Conservation (phyloP, 2,113 vertebrate genomes). For the Columba livia region DNA sequence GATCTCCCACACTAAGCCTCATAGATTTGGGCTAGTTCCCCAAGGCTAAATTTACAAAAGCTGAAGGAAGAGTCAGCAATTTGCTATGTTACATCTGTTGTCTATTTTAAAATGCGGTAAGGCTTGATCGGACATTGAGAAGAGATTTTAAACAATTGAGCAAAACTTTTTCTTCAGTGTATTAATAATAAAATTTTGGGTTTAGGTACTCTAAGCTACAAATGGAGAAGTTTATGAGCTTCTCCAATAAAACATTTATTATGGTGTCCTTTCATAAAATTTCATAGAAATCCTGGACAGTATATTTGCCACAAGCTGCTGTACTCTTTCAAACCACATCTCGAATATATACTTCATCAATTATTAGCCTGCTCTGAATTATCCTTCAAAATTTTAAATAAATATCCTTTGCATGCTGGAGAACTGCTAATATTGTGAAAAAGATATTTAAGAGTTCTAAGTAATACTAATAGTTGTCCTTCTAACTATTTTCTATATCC, state of each 20-base stretch:
- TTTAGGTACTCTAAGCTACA: neutral
- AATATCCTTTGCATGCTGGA: neutral
- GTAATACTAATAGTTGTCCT: neutral
- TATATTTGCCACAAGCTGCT: neutral
- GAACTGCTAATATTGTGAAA: neutral
- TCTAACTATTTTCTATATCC: neutral
- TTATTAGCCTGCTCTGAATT: neutral
- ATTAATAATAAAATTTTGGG: neutral
- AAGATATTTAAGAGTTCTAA: neutral
- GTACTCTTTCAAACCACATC: neutral
- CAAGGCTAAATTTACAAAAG: neutral
- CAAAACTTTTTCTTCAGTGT: neutral
- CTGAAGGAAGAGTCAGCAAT: neutral
- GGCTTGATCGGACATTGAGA: neutral
- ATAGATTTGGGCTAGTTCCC: neutral
- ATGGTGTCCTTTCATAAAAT: neutral
- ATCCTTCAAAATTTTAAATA: neutral
- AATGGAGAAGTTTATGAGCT: neutral
- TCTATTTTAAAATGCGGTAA: neutral
- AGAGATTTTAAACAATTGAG: neutral
- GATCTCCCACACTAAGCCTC: neutral
- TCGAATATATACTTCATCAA: neutral
- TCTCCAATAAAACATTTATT: neutral
- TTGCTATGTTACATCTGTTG: neutral
- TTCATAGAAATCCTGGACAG: neutral